These are phyloP conservation scores for Callaeas wilsoni DNA, from an alignment of 2,113 vertebrate species.

Conservation along the genomic window DNA sequence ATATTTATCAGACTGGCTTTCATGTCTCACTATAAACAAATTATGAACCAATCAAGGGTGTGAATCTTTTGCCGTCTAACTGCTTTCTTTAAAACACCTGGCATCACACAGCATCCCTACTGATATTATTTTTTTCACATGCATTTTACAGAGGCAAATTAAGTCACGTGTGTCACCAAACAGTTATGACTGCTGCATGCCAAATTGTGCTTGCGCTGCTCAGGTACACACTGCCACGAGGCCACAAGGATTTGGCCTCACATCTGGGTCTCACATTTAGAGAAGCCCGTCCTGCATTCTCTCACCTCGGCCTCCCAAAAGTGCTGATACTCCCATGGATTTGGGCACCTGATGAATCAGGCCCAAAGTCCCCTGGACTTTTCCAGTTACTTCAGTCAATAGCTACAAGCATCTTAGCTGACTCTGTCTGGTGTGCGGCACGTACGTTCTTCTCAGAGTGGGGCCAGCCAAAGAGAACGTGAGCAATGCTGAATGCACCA, in stretches of 20 bases:
- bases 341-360: neutral
- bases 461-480: conserved; percentile 35
- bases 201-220: neutral
- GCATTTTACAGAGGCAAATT: neutral
- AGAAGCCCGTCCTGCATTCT: neutral
- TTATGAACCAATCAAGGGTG: neutral
- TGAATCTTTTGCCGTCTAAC: neutral
- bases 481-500: conserved; percentile 29
- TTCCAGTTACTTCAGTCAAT: neutral
- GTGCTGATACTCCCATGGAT: neutral
- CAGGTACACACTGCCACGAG: neutral
- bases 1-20: neutral
- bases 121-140: neutral
- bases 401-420: neutral
- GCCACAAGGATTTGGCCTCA: neutral
- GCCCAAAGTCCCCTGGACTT: neutral
- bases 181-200: neutral
- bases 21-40: neutral
- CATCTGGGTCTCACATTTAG: neutral
- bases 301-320: neutral
- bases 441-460: neutral
- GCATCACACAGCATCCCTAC: neutral
- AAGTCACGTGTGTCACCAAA: neutral
- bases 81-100: neutral
- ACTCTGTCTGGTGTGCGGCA: neutral